Conservation (phyloP, 2,797 vertebrate genomes). For the Coluber constrictor region DNA sequence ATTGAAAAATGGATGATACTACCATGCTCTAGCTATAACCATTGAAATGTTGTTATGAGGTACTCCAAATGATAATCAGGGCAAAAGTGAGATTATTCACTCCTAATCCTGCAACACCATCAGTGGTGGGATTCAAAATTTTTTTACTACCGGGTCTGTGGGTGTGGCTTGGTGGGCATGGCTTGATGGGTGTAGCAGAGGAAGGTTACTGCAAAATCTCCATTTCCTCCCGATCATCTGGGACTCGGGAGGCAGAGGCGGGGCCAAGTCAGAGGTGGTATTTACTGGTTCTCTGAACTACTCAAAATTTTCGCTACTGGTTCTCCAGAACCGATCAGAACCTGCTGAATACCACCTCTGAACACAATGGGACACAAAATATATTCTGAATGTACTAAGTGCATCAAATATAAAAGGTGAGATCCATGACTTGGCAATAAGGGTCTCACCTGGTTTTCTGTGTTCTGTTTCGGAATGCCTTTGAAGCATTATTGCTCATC, state of each 20-base stretch:
- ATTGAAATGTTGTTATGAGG: not conserved
- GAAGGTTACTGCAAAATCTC: no score
- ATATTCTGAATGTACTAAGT: not conserved
- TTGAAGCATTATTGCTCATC: not conserved
- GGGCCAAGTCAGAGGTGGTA: no score
- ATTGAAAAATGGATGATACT: not conserved
- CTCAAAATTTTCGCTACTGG: no score
- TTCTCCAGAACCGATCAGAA: no score
- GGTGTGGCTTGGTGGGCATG: no score
- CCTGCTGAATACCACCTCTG: no score
- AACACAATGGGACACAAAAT: not conserved
- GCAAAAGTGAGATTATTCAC: not conserved
- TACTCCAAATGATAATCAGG: not conserved
- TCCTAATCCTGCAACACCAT: not conserved
- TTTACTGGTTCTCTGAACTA: no score
- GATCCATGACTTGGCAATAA: not conserved
- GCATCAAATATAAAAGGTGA: not conserved
- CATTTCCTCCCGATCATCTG: no score
- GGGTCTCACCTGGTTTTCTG: not conserved
- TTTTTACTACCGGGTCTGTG: no score
- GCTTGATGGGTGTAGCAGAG: no score
- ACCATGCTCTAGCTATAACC: not conserved
- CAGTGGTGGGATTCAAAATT: no score
- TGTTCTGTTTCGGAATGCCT: not conserved
- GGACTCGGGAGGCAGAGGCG: no score